A percentile compares a stretch with the other conserved stretches of the same genome.
phyloP scores from a whole-genome alignment of 2,797 vertebrate genomes.

The Acomys russatus region DNA sequence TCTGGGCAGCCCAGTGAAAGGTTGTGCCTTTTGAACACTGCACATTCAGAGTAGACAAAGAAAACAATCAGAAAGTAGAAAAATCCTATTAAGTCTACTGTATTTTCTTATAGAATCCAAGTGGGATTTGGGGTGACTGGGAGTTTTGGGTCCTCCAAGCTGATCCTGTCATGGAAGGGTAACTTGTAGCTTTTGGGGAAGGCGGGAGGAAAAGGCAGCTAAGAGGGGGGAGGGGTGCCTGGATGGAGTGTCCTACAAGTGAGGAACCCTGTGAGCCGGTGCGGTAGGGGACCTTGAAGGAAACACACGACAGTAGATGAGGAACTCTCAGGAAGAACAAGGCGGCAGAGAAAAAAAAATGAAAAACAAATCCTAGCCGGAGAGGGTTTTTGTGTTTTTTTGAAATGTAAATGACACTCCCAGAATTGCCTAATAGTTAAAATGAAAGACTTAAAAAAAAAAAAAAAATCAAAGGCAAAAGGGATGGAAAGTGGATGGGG shows the following conservation, averaged over 20 bases:
- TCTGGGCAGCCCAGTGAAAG: neutral
- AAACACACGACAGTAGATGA: slow-evolving; percentile 39
- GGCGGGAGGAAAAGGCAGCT: neutral
- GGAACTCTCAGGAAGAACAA: slow-evolving; percentile 54
- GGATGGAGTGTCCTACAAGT: neutral
- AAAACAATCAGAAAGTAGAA: no score
- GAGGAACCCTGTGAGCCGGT: neutral
- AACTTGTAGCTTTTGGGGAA: neutral
- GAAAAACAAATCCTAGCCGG: slow-evolving; percentile 59
- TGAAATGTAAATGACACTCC: slow-evolving; percentile 74
- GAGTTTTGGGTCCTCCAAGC: neutral
- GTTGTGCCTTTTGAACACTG: neutral
- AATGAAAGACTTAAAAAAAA: slow-evolving; percentile 56
- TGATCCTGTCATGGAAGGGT: neutral
- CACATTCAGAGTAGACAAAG: neutral
- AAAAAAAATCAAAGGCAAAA: neutral
- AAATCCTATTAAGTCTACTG: neutral
- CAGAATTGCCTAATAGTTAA: slow-evolving; percentile 31
- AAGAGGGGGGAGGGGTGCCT: neutral
- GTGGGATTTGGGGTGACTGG: neutral
- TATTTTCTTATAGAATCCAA: neutral
- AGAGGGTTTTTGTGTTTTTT: slow-evolving; percentile 54
- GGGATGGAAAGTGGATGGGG: neutral
- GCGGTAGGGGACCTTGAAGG: slow-evolving; percentile 62
- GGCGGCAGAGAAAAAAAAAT: neutral